Base-by-base conservation (phyloP, 1,140 invertebrate species). In the Zophobas morio region DNA sequence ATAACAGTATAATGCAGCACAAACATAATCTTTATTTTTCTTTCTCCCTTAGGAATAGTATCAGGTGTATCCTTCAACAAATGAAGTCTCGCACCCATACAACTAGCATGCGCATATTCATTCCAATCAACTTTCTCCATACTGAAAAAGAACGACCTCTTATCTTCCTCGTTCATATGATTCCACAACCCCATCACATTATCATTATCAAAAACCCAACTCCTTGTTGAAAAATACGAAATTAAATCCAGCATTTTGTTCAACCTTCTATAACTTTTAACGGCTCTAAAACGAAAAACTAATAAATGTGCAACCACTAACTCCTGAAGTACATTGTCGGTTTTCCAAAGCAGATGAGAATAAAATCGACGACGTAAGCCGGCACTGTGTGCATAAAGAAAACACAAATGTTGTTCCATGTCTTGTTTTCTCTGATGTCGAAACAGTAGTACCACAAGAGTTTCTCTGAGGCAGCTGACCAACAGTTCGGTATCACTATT, bases 221-320 rank as follows among this genome's bases (percentile, higher is more conserved):
- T 87, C 54, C 90, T 87, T 0, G 88, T 88, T 33, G 91, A 90
- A 83, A 96, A 96, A 84, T 92, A 96, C 49, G 91, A 89, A n/a
- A 95, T 87, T 0, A 91, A 91, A 20, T 88, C 87, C n/a, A 91
- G 89, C 63, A 94, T 92, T 83, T 93, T 92, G 70, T 92, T 88
- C 51, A 95, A 90, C 83, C 93, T 93, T 20, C 88, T 88, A 81
- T 95, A 95, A 32, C 94, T 90, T 83, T 91, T 90, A 37, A 91
- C 88, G 87, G 94, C 89, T 1, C 42, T 34, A 8, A 70, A 70
- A 70, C 1, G 40, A 42, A 42, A 6, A 8, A 70, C 60, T n/a
- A 36, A 4, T 66, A 66, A 36, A 34, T 39, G 20, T 66, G 70
- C 76, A 81, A 34, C 70, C 34, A 72, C 34, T n/a, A 1, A 6